Evolutionary conservation across 2,797 vertebrate genomes (phyloP), one percentile per base, ranked within the genome.

Genomic region (Austrolebias charrua): DNA sequence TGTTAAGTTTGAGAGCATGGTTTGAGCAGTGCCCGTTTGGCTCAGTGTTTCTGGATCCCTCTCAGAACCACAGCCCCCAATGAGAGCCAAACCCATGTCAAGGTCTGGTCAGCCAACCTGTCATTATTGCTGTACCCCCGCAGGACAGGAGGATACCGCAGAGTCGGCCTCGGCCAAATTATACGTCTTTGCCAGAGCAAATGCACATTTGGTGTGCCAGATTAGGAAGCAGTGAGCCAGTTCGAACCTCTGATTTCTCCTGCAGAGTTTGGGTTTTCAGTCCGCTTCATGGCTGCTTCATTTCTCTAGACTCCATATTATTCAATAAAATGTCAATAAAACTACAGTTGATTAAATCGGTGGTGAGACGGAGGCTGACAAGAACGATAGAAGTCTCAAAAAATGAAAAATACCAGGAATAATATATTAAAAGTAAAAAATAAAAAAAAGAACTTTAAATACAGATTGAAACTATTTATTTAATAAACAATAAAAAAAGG

Each of bases 311-410:
- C 77, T 62, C 78, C 69, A 68, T 78, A 84, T 88, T 86, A 85
- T 86, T 86, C 86, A 87, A 89, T 90, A 89, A 89, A 90, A 89
- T 82, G 85, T 78, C 79, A 82, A 83, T 86, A 81, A 91, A 90
- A 86, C 75, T 89, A 89, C 86, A 74, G 71, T 44, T 69, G 70
- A 82, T 88, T 70, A 76, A 79, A 77, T 72, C 75, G 51, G 80
- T 64, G 79, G 78, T 35, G 42, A 77, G 57, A 38, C 63, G 75
- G 51, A 72, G 78, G 89, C 58, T 86, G 88, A 81, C 80, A 71
- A 74, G 62, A 68, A 73, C n/a, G 58, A 48, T 80, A 75, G 73
- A 77, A 66, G 56, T 9, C 7, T 77, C 69, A 64, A 51, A 20
- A 20, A 76, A 51, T 56, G 80, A 60, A 50, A 11, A 73, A 42